Evolutionary conservation across 2,888 invertebrate genomes (phyloP).

Genomic region (Brachyptera risi): DNA sequence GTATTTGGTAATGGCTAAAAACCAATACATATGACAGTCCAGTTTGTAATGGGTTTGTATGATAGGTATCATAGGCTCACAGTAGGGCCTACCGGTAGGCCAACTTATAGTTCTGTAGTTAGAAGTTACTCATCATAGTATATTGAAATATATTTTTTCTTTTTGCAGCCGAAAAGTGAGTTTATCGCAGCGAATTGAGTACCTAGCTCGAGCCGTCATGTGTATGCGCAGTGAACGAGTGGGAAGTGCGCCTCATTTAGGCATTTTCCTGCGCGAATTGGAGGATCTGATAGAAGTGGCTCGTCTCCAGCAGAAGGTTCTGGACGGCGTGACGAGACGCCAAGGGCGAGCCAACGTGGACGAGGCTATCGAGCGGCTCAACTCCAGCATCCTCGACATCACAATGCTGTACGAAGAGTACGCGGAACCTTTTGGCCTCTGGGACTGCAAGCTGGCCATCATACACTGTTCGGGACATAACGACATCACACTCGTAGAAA

Average conservation of each 20-base stretch:
- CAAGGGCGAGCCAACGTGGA: slow-evolving; percentile 36
- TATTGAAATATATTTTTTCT: no score
- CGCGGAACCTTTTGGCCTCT: slow-evolving; percentile 83
- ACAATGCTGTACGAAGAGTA: slow-evolving; percentile 80
- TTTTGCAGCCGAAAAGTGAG: slow-evolving; percentile 70
- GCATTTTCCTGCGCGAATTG: slow-evolving; percentile 78
- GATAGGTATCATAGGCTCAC: no score
- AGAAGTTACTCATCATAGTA: no score
- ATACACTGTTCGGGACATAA: slow-evolving; percentile 92
- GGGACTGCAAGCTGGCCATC: slow-evolving; percentile 93
- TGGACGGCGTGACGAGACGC: slow-evolving; percentile 35
- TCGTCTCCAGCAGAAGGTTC: slow-evolving; percentile 69
- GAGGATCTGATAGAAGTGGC: slow-evolving; percentile 94
- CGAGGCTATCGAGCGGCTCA: slow-evolving; percentile 66
- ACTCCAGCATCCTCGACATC: slow-evolving; percentile 47
- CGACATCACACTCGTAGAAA: slow-evolving; percentile 81
- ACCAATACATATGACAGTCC: no score
- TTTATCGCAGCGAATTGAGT: slow-evolving; percentile 78
- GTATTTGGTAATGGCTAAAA: no score
- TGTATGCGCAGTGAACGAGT: slow-evolving; percentile 87
- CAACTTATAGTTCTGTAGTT: no score
- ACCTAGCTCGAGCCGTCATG: slow-evolving; percentile 90
- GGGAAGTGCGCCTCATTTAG: slow-evolving; percentile 66
- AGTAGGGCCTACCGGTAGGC: no score
- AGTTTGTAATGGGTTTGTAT: no score